Percentiles rank a stretch among this genome's conserved stretches.
These are phyloP conservation scores for Schizopygopsis malacanthus DNA, from an alignment of 2,797 vertebrate genomes.

Conservation along the genomic window DNA sequence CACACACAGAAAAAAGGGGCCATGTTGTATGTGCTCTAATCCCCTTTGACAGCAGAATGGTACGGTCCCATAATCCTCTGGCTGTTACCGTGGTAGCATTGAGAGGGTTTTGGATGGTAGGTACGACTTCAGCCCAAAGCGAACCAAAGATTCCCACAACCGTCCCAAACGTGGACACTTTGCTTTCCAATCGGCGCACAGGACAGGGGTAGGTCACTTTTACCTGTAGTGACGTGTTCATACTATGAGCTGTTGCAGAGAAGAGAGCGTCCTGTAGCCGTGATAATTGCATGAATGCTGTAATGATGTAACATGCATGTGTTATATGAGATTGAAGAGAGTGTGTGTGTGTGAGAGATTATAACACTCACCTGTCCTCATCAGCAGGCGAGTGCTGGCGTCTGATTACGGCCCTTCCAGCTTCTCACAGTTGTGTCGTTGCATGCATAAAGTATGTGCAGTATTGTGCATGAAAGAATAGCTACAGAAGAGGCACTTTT, in stretches of 20 bases:
- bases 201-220: conserved; percentile 75
- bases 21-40: conserved; percentile 85
- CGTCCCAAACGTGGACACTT: conserved; percentile 71
- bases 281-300: conserved; percentile 4
- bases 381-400: background rate
- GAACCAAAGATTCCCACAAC: conserved; percentile 74
- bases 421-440: background rate
- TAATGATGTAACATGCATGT: conserved; percentile 26
- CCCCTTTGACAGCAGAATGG: conserved; percentile 87
- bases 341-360: conserved; percentile 11
- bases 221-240: conserved; percentile 41
- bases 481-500: conserved; percentile 34
- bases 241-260: conserved; percentile 41
- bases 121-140: conserved; percentile 73
- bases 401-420: conserved; percentile 10
- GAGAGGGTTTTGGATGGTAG: conserved; percentile 85
- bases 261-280: background rate
- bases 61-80: conserved; percentile 90
- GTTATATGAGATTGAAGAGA: background rate
- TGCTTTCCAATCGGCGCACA: conserved; percentile 70
- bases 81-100: conserved; percentile 89
- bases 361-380: conserved; percentile 45
- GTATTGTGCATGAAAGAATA: background rate
- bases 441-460: background rate
- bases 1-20: conserved; percentile 74